Evolutionary conservation across 2,888 invertebrate species (phyloP), one percentile per base, ranked within the genome.

Genomic region (Tortrix viridana): DNA sequence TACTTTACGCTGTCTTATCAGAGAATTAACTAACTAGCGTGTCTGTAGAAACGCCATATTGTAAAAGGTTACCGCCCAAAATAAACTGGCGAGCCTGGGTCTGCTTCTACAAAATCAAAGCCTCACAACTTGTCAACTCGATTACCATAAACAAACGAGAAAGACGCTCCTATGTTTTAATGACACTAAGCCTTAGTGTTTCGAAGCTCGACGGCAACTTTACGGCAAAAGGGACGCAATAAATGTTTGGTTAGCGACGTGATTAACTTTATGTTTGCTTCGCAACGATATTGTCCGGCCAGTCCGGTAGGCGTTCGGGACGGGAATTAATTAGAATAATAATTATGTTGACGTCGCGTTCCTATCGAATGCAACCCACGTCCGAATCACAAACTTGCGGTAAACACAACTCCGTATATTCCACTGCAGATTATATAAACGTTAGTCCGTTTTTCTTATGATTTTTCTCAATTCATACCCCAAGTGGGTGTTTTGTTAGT

Each of bases 141-240:
- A 90, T 91, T 90, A 84, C 79, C 91, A 91, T 90, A 90, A 86
- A 87, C 89, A 90, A 90, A 90, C 91, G 79, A 80, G 83, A 79
- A 86, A 85, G 88, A 84, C 84, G 82, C 83, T 83, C 67, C 82
- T 72, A 79, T 81, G 85, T 85, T 88, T 88, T 86, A 88, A 89
- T 88, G 84, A 86, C 82, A 84, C 78, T 77, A 68, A 68, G 66
- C 58, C 65, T 67, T 60, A 66, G 59, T 59, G 82, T 87, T 87
- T 85, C 81, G 82, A 83, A 82, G 81, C 80, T 80, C 75, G 74
- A 50, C 63, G 32, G 53, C 63, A 63, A 63, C 63, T 63, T 63
- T 53, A 63, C 63, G 63, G 41, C 52, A 60, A 65, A 62, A 53
- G 58, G 62, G 62, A 63, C 23, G 63, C 63, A 58, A 63, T 63